Conservation (phyloP, 35 echinoderm and acorn worm species). For the Hemicentrotus pulcherrimus region DNA sequence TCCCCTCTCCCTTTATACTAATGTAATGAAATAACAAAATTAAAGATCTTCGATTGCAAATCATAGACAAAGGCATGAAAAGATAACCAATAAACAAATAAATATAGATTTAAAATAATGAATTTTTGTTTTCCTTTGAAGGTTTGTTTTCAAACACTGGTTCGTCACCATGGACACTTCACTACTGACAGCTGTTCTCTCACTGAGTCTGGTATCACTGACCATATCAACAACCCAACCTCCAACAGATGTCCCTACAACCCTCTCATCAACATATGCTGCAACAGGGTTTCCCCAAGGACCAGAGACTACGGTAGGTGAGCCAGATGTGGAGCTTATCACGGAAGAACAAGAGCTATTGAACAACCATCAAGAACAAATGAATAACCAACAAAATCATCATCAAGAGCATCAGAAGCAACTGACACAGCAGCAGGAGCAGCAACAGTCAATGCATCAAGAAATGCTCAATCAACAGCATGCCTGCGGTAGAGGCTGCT, state of each 20-base stretch:
- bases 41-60: too few relatives aligned
- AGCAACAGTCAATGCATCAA: neutral
- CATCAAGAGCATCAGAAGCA: neutral
- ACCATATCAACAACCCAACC: neutral
- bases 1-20: too few relatives aligned
- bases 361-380: neutral
- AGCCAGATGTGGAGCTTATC: neutral
- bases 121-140: neutral
- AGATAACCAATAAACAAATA: too few relatives aligned
- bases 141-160: neutral
- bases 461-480: constrained; percentile 17
- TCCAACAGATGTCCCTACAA: neutral
- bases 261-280: neutral
- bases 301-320: neutral
- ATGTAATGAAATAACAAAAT: too few relatives aligned
- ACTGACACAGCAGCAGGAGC: neutral
- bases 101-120: neutral
- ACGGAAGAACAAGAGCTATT: neutral
- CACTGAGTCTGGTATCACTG: neutral
- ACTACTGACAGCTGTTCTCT: neutral
- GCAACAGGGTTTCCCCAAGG: neutral
- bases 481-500: neutral
- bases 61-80: too few relatives aligned
- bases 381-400: neutral
- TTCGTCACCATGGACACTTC: neutral